Base-by-base conservation (phyloP, 1,140 invertebrate genomes). In the Euschistus heros region DNA sequence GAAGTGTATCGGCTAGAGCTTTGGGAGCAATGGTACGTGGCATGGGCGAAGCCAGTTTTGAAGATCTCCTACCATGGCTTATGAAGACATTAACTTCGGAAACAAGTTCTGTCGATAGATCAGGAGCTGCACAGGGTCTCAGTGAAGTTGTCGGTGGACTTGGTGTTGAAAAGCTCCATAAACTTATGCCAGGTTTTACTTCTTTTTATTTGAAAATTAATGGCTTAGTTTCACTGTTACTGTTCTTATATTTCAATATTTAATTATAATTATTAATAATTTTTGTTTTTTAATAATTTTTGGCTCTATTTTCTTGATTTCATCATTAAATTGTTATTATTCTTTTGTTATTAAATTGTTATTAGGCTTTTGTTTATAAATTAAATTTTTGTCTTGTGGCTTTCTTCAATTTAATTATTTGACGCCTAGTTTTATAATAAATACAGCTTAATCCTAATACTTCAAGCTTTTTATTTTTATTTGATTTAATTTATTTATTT, bases 1-100 rank as follows among this genome's bases (percentile, higher is more conserved):
- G 94, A 46, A 89, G 88, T 61, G 93, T 97, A 10, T 95, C 94
- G 8, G 90, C 95, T 0, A 82, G 92, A 69, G 95, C 95, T 17
- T 79, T 98, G 6, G 97, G 97, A 44, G 94, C 97, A 0, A 98
- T 99, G 93, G 94, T 99, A 13, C 80, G 85, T 47, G 95, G 94
- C 67, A 97, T 98, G 87, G 96, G 94, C 22, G 94, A 97, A 79
- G 85, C 86, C 33, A 92, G 89, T 70, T 97, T 98, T 76, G 92
- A 97, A 73, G 92, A 96, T 75, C 77, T 97, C 24, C 78, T 99
- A 63, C 95, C 96, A 10, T 99, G 97, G 97, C 78, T 99, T 24
- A 98, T 98, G 93, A 86, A 94, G 76, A 98, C 94, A 2, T 79
- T 99, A n/a, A 96, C 96, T 0, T 97, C 93, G 0, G 94, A 97